These are phyloP conservation scores for Anthophora plumipes DNA, from an alignment of 2,888 invertebrate genomes.

Conservation along the genomic window DNA sequence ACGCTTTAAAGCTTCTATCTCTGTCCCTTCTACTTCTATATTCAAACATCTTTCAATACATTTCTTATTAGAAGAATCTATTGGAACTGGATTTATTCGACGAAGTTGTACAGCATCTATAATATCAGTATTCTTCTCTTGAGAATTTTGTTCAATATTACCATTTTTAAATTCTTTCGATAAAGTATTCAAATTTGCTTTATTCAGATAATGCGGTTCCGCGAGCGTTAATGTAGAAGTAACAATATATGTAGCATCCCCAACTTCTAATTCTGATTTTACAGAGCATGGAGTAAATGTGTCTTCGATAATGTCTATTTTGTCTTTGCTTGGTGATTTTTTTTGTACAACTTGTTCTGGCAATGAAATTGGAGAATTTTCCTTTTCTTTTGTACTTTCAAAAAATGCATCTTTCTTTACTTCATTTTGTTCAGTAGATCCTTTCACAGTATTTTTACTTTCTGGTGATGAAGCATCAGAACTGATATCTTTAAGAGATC, in stretches of 20 bases:
- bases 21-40: conserved; percentile 81
- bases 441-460: conserved; percentile 31
- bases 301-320: conserved; percentile 19
- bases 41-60: conserved; percentile 79
- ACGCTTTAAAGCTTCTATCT: conserved; percentile 75
- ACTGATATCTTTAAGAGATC: conserved; percentile 53
- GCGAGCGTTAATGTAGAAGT: conserved; percentile 78
- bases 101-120: conserved; percentile 81
- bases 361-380: conserved; percentile 23
- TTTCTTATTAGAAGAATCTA: conserved; percentile 65
- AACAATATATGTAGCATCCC: conserved; percentile 78
- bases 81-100: conserved; percentile 71
- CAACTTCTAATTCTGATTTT: conserved; percentile 77
- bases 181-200: conserved; percentile 46
- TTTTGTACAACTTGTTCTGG: not conserved
- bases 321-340: conserved; percentile 8
- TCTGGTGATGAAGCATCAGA: conserved; percentile 27
- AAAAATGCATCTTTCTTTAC: conserved; percentile 11
- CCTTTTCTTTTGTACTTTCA: conserved; percentile 35
- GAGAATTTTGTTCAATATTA: conserved; percentile 66
- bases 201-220: conserved; percentile 66
- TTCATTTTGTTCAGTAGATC: not conserved
- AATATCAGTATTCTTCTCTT: conserved; percentile 79
- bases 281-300: conserved; percentile 72
- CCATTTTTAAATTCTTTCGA: conserved; percentile 53